These are phyloP conservation scores for Formica aserva DNA, from an alignment of 2,888 invertebrate genomes.

Conservation along the genomic window DNA sequence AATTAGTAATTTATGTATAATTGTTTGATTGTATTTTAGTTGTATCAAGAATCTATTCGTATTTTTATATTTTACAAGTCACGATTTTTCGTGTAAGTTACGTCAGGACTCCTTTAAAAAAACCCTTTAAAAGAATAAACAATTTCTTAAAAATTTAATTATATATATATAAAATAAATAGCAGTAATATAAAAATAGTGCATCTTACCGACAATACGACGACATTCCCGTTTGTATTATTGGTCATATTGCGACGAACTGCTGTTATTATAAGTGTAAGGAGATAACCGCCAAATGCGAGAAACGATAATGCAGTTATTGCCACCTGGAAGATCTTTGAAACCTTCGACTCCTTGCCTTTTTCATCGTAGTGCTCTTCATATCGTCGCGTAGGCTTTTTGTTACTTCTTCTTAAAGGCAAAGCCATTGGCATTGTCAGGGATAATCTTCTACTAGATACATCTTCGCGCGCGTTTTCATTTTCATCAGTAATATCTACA, in stretches of 20 bases:
- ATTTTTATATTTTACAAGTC: not conserved
- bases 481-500: conserved; percentile 32
- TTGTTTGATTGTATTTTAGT: too few species aligned
- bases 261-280: conserved; percentile 92
- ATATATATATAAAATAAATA: not conserved
- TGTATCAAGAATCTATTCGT: not conserved
- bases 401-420: conserved; percentile 64
- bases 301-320: conserved; percentile 92
- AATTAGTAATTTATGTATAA: conserved; percentile 19
- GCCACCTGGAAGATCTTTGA: conserved; percentile 92
- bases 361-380: conserved; percentile 86
- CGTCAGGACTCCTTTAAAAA: not conserved
- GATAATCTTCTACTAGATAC: conserved; percentile 59
- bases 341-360: conserved; percentile 88
- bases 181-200: too few species aligned
- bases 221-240: conserved; percentile 78
- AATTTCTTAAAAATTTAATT: not conserved
- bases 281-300: conserved; percentile 94
- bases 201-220: conserved; percentile 83
- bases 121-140: not conserved
- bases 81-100: not conserved
- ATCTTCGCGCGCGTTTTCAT: conserved; percentile 16
- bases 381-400: conserved; percentile 79
- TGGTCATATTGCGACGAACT: conserved; percentile 88
- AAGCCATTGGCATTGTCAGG: conserved; percentile 65